These are phyloP conservation scores for Puffinus mauretanicus DNA, from an alignment of 2,113 vertebrate species.

Conservation along the genomic window DNA sequence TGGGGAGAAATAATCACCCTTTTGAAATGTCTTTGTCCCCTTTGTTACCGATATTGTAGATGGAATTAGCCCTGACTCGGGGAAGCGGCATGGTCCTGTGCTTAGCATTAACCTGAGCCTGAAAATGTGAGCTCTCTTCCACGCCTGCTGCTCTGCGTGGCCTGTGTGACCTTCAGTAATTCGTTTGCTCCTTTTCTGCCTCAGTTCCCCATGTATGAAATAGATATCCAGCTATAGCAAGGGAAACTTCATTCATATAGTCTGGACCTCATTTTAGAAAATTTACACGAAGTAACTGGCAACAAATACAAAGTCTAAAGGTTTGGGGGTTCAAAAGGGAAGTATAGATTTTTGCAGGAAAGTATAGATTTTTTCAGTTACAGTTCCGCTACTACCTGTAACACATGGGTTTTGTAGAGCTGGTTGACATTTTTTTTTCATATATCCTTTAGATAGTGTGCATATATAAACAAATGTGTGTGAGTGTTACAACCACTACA, in stretches of 20 bases:
- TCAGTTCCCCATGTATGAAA: not conserved
- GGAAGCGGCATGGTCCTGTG: not conserved
- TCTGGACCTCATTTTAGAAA: not conserved
- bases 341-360: not conserved
- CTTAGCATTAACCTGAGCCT: conserved; percentile 1
- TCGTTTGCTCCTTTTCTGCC: conserved; percentile 21
- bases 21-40: conserved; percentile 34
- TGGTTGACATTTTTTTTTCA: not conserved
- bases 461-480: not conserved
- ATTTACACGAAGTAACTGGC: not conserved
- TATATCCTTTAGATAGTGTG: not conserved
- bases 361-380: not conserved
- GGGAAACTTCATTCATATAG: not conserved
- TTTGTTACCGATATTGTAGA: conserved; percentile 11
- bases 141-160: not conserved
- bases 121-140: not conserved
- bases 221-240: not conserved
- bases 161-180: not conserved
- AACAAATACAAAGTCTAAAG: not conserved
- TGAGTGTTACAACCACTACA: not conserved
- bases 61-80: not conserved
- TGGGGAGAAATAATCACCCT: conserved; percentile 32
- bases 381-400: not conserved
- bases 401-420: not conserved
- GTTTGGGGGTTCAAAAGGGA: not conserved